These are phyloP conservation scores for Aselliscus stoliczkanus DNA, from an alignment of 2,797 vertebrate genomes.

Conservation along the genomic window DNA sequence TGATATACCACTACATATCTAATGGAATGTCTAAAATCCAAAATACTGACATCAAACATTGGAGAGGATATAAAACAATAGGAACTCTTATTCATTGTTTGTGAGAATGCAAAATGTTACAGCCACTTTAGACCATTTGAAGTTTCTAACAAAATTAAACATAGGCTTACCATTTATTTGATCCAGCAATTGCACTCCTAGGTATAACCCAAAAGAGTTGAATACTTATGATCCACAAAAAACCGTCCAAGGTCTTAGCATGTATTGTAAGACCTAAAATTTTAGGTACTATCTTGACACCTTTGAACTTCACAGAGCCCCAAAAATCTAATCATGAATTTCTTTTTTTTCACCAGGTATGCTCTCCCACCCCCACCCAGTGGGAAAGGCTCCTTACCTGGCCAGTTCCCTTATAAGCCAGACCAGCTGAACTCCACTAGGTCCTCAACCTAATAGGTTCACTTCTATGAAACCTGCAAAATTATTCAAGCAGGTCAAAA, in stretches of 20 bases:
- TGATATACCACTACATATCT: neutral
- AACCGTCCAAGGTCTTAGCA: neutral
- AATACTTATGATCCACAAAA: neutral
- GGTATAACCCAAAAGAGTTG: neutral
- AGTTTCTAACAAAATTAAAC: neutral
- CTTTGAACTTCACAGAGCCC: neutral
- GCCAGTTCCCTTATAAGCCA: neutral
- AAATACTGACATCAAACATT: neutral
- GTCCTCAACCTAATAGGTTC: neutral
- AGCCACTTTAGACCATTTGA: neutral
- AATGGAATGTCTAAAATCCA: neutral
- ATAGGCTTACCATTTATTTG: neutral
- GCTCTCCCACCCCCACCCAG: neutral
- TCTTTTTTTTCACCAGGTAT: neutral
- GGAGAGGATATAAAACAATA: neutral
- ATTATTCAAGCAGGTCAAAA: neutral
- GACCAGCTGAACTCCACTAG: no score
- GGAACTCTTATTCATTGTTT: neutral
- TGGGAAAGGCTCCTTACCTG: neutral
- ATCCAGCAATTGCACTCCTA: neutral
- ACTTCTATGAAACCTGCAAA: neutral
- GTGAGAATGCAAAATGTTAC: neutral
- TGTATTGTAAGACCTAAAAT: neutral
- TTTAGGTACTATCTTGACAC: neutral
- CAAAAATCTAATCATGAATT: neutral